Evolutionary conservation across 2,888 invertebrate genomes (phyloP), one percentile per base, ranked within the genome.

Genomic region (Plebejus argus): DNA sequence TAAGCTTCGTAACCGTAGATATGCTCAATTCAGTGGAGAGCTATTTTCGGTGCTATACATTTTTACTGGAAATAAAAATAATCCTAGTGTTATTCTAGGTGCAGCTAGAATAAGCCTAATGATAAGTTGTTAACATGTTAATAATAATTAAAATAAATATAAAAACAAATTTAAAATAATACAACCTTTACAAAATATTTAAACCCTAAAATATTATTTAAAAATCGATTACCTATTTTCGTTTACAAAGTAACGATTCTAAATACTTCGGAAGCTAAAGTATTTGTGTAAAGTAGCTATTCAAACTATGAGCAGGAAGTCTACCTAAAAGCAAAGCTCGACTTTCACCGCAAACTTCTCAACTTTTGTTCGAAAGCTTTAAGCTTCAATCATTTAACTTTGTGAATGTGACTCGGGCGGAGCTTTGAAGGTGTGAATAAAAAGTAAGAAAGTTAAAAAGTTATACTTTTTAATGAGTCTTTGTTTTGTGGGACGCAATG

Each of bases 301-400:
- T 66, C 28, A 66, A 66, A 66, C 28, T 66, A 66, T 66, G 66
- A 66, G 66, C 66, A 18, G 15, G 66, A 45, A 35, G 66, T n/a
- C 53, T 33, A 33, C 70, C 71, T 71, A 39, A 71, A 71, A 70
- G 70, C 70, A 18, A 70, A 71, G 35, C 71, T 71, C 71, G 39
- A 4, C 20, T 71, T 39, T 20, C n/a, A 71, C 71, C 71, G 71
- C 71, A 10, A 71, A 39, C 39, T 71, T 71, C 20, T n/a, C 2
- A 39, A 71, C 71, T 71, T 39, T 71, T 12, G 71, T 71, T 71
- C n/a, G 39, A 39, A 39, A 71, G 39, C 39, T 39, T 71, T 39
- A 39, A 71, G 71, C 71, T 71, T 66, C 71, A 71, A 71, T 39
- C 35, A 39, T 71, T 71, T 39, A 39, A 39, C 35, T 71, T 71